Base-by-base conservation (phyloP, 2,888 invertebrate species). In the Leptodirus hochenwartii region DNA sequence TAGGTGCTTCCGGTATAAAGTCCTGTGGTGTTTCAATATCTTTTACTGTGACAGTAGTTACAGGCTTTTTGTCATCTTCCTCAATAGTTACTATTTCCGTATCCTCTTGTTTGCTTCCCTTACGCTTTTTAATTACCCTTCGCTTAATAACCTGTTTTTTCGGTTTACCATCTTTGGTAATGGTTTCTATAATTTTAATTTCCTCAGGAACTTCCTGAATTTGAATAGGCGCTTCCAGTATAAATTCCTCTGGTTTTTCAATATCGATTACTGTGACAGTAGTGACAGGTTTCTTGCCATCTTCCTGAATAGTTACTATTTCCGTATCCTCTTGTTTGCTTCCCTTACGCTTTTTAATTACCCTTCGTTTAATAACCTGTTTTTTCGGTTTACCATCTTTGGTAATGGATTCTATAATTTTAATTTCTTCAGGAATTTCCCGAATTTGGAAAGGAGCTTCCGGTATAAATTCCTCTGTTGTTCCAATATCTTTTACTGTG, bases 21-120 rank as follows among this genome's bases (percentile, higher is more conserved):
- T n/a, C n/a, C n/a, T n/a, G n/a, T n/a, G n/a, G n/a, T n/a, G n/a
- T n/a, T n/a, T n/a, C n/a, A n/a, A n/a, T n/a, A n/a, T n/a, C n/a
- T n/a, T n/a, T n/a, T n/a, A n/a, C n/a, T n/a, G n/a, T n/a, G 35
- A 5, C 5, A 51, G 59, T 36, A 53, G 29, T 37, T 31, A 26
- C 31, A 3, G 31, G 31, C 17, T 31, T 31, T 26, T 59, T 52
- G 23, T 54, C 59, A 34, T 58, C 59, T 45, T 60, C 58, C 36
- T 59, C 57, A 25, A 56, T 44, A 1, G 59, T 60, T 35, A 56
- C 51, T 34, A 63, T 59, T 48, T 58, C 56, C 30, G 47, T 45
- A 17, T 41, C 38, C 45, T 56, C 47, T 39, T 47, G 28, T 42
- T 49, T 36, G 15, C 39, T 45, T 3, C 43, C 51, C 12, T 41